Evolutionary conservation across 2,797 vertebrate genomes (phyloP).

Genomic region (Scolopax bukidnonensis): DNA sequence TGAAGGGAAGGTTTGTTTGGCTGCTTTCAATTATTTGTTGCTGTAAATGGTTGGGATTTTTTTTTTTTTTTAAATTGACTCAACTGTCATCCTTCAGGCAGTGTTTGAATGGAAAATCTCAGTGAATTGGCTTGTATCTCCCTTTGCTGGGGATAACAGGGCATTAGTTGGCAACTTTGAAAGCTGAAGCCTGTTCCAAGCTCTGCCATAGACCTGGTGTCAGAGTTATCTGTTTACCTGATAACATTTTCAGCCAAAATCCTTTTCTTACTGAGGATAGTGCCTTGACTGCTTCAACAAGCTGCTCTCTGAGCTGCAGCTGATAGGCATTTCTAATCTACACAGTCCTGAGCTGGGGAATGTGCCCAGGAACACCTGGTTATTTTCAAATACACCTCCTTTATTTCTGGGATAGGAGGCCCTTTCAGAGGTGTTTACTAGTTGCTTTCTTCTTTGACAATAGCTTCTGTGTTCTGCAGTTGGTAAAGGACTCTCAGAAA

Average conservation of each 20-base stretch:
- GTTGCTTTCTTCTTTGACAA: not conserved
- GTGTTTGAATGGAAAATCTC: not conserved
- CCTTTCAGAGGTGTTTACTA: not conserved
- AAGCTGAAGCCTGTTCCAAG: not conserved
- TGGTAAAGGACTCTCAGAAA: not conserved
- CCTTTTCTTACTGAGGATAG: not conserved
- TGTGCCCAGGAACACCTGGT: rapidly evolving
- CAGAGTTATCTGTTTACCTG: not conserved
- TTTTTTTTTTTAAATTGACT: not conserved
- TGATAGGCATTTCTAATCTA: not conserved
- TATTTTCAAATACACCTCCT: not conserved
- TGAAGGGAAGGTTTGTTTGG: not conserved
- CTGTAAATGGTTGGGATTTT: not conserved
- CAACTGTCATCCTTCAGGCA: not conserved
- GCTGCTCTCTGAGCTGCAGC: not conserved
- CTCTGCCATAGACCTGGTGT: rapidly evolving
- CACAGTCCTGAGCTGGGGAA: not conserved
- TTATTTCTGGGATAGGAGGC: not conserved
- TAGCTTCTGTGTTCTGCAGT: not conserved
- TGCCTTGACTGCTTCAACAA: not conserved
- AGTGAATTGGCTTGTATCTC: not conserved
- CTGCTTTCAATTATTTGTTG: not conserved
- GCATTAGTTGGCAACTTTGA: not conserved
- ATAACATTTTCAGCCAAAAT: not conserved
- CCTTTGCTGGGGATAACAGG: not conserved